A percentile compares a stretch with the other conserved stretches of the same genome.
Conservation (phyloP, 2,113 vertebrate species). For the Gallinago media region DNA sequence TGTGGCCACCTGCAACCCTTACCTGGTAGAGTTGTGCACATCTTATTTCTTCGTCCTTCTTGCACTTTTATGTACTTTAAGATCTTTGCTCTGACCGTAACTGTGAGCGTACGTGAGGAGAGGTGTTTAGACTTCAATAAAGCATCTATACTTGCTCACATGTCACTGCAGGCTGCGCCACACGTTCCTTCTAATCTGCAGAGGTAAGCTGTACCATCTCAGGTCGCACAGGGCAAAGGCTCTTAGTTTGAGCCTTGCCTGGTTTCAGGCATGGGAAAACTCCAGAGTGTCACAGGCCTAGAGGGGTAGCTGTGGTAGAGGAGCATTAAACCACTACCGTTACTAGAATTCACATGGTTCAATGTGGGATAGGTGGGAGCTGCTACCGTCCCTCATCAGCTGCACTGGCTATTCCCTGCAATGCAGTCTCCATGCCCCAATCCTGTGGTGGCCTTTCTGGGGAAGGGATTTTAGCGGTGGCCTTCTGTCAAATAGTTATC, state of each 20-base stretch:
- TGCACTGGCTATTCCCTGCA: rapidly evolving
- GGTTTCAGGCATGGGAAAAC: not conserved
- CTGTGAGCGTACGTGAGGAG: not conserved
- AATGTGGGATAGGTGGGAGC: not conserved
- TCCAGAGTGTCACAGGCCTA: rapidly evolving
- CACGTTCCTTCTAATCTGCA: rapidly evolving
- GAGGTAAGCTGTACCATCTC: not conserved
- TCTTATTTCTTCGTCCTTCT: not conserved
- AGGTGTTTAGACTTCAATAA: not conserved
- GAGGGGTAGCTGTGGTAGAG: not conserved
- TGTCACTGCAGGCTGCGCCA: not conserved
- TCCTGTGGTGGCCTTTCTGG: not conserved
- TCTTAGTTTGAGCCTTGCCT: not conserved
- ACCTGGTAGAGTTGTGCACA: not conserved
- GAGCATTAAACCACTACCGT: rapidly evolving
- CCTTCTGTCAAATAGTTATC: not conserved
- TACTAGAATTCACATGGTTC: rapidly evolving
- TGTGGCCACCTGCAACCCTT: not conserved
- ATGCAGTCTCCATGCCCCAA: rapidly evolving
- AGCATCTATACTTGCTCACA: not conserved
- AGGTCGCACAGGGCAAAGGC: rapidly evolving
- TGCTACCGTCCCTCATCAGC: rapidly evolving
- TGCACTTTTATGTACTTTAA: not conserved
- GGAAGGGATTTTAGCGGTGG: not conserved
- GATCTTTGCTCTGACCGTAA: not conserved